Evolutionary conservation across 92 coral and sea anemone species (phyloP).

Genomic region (Parazoanthus darwini): DNA sequence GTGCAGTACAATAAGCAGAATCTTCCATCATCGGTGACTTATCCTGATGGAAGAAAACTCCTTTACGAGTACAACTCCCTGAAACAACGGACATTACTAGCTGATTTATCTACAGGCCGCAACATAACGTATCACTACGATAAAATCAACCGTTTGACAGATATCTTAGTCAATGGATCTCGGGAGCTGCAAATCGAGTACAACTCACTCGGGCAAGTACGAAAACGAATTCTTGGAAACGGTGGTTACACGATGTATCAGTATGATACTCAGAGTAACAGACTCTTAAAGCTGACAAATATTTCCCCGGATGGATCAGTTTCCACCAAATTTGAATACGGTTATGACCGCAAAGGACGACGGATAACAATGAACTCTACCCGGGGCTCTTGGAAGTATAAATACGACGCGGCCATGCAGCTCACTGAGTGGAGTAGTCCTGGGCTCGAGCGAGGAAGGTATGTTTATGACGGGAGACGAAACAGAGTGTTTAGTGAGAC

Average conservation of each 20-base stretch:
- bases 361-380: slow-evolving; percentile 56
- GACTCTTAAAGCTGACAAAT: slow-evolving; percentile 49
- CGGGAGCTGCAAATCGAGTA: slow-evolving; percentile 52
- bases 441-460: slow-evolving; percentile 39
- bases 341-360: slow-evolving; percentile 68
- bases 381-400: slow-evolving; percentile 53
- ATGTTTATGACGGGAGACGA: slow-evolving; percentile 65
- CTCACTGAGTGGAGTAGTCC: slow-evolving; percentile 63
- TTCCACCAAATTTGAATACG: slow-evolving; percentile 62
- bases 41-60: slow-evolving; percentile 61
- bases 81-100: slow-evolving; percentile 61
- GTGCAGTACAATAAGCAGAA: slow-evolving; percentile 56
- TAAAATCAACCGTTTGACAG: slow-evolving; percentile 47
- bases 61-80: slow-evolving; percentile 54
- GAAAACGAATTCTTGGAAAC: slow-evolving; percentile 67
- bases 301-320: slow-evolving; percentile 50
- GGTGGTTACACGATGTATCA: slow-evolving; percentile 55
- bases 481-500: slow-evolving; percentile 56
- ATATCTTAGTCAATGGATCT: slow-evolving; percentile 44
- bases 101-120: slow-evolving; percentile 48
- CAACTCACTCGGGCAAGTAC: slow-evolving; percentile 52
- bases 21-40: slow-evolving; percentile 55
- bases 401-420: slow-evolving; percentile 74
- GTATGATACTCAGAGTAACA: slow-evolving; percentile 45
- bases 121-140: slow-evolving; percentile 64